Percentiles rank a stretch among this genome's conserved stretches.
Evolutionary conservation across 2,888 invertebrate species (phyloP).

Genomic region (Biston betularia): DNA sequence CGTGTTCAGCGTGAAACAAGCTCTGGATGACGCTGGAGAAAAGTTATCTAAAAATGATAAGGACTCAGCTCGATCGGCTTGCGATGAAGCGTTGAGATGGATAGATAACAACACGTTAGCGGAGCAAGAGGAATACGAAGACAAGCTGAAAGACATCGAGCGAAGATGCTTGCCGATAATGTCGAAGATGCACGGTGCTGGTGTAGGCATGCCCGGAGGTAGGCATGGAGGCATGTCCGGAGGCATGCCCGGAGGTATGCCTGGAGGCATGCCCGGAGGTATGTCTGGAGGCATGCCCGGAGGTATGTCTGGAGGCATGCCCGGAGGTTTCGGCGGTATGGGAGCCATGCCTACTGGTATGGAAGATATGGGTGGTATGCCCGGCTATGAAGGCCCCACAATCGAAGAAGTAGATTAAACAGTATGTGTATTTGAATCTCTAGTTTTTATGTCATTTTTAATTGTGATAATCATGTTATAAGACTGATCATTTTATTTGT

Average conservation of each 20-base stretch:
- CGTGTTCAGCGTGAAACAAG: conserved; percentile 18
- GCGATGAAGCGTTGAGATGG: conserved; percentile 17
- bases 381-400: conserved; percentile 10
- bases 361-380: conserved; percentile 10
- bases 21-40: conserved; percentile 15
- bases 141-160: conserved; percentile 16
- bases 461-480: conserved; percentile 6
- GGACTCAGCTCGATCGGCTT: conserved; percentile 2
- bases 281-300: conserved; percentile 17
- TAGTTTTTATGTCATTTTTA: not conserved
- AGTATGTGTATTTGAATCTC: not conserved
- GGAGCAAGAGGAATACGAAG: conserved; percentile 16
- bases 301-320: not conserved
- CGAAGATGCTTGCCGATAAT: conserved; percentile 12
- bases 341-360: not conserved
- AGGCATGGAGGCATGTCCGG: conserved; percentile 5
- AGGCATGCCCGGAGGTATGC: conserved; percentile 4
- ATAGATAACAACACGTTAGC: conserved; percentile 18
- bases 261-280: conserved; percentile 10
- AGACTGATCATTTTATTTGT: conserved; percentile 9
- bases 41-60: conserved; percentile 12
- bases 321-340: not conserved
- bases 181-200: conserved; percentile 18
- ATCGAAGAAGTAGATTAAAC: conserved; percentile 13
- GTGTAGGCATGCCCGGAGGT: conserved; percentile 9